Percentiles rank a stretch among this genome's conserved stretches.
phyloP scores from a whole-genome alignment of 2,888 invertebrate species.

The Sinohyriopsis cumingii region DNA sequence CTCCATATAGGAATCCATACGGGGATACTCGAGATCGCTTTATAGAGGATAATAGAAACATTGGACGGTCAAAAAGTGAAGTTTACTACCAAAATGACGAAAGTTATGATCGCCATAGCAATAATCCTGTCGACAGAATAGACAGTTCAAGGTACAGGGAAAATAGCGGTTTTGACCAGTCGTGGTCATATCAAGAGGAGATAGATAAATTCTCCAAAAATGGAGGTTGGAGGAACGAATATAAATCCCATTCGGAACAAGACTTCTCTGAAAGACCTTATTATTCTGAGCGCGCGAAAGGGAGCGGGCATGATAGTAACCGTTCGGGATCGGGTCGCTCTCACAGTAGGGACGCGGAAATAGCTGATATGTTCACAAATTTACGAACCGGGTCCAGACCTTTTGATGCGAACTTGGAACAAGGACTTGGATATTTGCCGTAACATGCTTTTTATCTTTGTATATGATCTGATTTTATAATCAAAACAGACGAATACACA shows the following conservation, averaged over 20 bases:
- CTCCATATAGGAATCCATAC: no score
- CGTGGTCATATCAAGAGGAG: slow-evolving; percentile 39
- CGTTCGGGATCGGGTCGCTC: no score
- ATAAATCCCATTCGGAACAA: slow-evolving; percentile 18
- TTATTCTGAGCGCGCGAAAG: slow-evolving; percentile 11
- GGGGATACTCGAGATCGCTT: no score
- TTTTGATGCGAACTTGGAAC: slow-evolving; percentile 49
- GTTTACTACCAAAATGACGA: slow-evolving; percentile 6
- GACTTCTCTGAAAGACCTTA: slow-evolving; percentile 10
- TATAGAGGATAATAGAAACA: no score
- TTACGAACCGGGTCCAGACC: slow-evolving; percentile 15
- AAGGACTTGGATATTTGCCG: slow-evolving; percentile 61
- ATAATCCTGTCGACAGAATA: slow-evolving; percentile 5
- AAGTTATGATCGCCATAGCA: neutral
- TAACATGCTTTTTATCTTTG: slow-evolving; percentile 17
- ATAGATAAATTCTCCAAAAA: slow-evolving; percentile 28
- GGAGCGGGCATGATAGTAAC: slow-evolving; percentile 19
- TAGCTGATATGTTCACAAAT: slow-evolving; percentile 54
- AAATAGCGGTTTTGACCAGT: neutral
- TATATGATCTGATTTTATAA: neutral
- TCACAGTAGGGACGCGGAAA: slow-evolving; percentile 48
- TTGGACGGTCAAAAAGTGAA: no score
- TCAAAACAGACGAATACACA: no score
- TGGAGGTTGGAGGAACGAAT: slow-evolving; percentile 15
- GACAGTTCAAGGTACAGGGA: slow-evolving; percentile 14